phyloP scores from a whole-genome alignment of 1,140 invertebrate species.

The Drosophila subobscura region DNA sequence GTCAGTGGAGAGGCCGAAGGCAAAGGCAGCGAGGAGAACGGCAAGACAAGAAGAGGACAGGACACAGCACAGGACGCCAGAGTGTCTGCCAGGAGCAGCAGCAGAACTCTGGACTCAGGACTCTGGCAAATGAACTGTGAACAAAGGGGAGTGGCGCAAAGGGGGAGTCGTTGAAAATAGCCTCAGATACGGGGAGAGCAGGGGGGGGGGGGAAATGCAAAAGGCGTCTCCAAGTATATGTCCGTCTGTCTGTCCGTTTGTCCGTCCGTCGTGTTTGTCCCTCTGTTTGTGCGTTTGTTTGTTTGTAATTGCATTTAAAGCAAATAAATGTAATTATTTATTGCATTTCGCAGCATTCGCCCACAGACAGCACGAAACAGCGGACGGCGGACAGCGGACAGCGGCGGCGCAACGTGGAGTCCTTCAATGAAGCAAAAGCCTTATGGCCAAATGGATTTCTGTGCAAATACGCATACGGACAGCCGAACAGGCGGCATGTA shows the following conservation, averaged over 20 bases:
- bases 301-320: conserved; percentile 74
- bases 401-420: conserved; percentile 1
- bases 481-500: conserved; percentile 27
- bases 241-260: conserved; percentile 1
- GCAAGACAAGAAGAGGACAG: too few species aligned
- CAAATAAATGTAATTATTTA: conserved; percentile 81
- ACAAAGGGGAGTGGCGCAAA: conserved; percentile 4
- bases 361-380: conserved; percentile 7
- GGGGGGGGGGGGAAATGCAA: conserved; percentile 51
- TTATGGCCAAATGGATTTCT: conserved; percentile 16
- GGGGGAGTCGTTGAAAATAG: conserved; percentile 40
- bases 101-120: conserved; percentile 7
- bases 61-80: not conserved
- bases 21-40: conserved; percentile 11
- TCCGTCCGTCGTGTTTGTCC: not conserved
- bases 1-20: conserved; percentile 19
- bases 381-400: not conserved
- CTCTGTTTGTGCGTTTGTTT: conserved; percentile 55
- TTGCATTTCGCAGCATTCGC: conserved; percentile 64
- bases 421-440: conserved; percentile 37
- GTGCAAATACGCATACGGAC: conserved; percentile 32
- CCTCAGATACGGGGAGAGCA: conserved; percentile 15
- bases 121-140: conserved; percentile 72
- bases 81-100: conserved; percentile 18
- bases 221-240: conserved; percentile 25